Evolutionary conservation across 2,797 vertebrate genomes (phyloP), one percentile per base, ranked within the genome.

Genomic region (Gymnothorax javanicus): DNA sequence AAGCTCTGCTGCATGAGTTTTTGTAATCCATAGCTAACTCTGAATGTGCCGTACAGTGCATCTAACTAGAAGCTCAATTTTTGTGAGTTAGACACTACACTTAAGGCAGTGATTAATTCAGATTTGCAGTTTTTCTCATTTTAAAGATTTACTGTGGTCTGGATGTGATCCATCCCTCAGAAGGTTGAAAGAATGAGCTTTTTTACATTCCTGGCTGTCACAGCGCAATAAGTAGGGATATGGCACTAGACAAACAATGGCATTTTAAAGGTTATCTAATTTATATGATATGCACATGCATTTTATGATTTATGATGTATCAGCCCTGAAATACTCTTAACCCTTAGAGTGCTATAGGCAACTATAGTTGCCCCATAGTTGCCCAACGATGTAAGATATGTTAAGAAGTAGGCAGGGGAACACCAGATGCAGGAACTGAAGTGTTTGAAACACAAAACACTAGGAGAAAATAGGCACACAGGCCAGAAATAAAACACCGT

Each of bases 1-100:
- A 92, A 91, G 89, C 89, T 90, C 88, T 79, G 87, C 50, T 2
- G 87, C 85, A 59, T 79, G 54, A 88, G 60, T 85, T 27, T 25
- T 87, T 84, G 82, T 86, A 86, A 86, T 73, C 64, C 84, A 87
- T 85, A 85, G 33, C 33, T 43, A 43, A 43, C 33, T 43, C 33
- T 54, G 67, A 57, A 33, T 59, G 84, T 89, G 89, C 89, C 69
- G 50, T 54, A 27, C 79, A 56, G 17, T 4, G 13, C 60, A 82
- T 50, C 50, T 54, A 64, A 20, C 67, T 54, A 52, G 52, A 60
- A 83, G 58, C 60, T n/a, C 50, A n/a, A 23, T 81, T 56, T 81
- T 5, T 13, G 27, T 71, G 8, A 23, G 56, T 6, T 56, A 56
- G 77, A 56, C n/a, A 8, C 77, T 54, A 43, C 56, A 81, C 56